Conservation (phyloP, 2,888 invertebrate genomes). For the Rotaria socialis region DNA sequence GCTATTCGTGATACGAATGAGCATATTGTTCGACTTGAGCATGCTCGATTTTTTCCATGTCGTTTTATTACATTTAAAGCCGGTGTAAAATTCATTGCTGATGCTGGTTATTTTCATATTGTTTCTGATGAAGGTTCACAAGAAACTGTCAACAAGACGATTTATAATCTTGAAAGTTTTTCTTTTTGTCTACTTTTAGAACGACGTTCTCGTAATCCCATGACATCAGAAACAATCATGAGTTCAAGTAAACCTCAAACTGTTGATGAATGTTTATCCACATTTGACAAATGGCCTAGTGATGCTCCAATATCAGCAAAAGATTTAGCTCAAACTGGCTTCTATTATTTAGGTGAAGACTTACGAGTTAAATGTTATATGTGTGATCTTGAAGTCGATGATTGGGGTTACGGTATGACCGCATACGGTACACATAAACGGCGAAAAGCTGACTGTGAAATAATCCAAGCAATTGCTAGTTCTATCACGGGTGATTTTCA, state of each 20-base stretch:
- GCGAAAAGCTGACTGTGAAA: background rate
- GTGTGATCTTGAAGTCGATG: conserved; percentile 18
- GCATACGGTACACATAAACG: background rate
- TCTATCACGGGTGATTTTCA: background rate
- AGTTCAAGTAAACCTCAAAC: background rate
- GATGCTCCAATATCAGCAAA: background rate
- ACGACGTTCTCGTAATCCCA: background rate
- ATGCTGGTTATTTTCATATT: background rate
- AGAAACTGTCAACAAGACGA: too few species aligned
- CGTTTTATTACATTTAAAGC: background rate
- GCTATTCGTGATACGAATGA: background rate
- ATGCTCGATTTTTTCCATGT: conserved; percentile 29
- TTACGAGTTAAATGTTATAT: background rate
- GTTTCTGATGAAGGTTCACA: background rate
- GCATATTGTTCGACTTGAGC: conserved; percentile 10
- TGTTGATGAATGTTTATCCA: background rate
- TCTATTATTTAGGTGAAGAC: background rate
- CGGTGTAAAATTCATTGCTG: background rate
- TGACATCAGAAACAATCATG: background rate
- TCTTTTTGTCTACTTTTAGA: background rate
- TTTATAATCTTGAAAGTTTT: too few species aligned
- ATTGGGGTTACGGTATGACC: background rate
- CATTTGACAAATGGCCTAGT: background rate
- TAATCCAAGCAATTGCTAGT: background rate
- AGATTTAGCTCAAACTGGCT: background rate